Evolutionary conservation across 2,113 vertebrate species (phyloP), one percentile per base, ranked within the genome.

Genomic region (Catagonus wagneri): DNA sequence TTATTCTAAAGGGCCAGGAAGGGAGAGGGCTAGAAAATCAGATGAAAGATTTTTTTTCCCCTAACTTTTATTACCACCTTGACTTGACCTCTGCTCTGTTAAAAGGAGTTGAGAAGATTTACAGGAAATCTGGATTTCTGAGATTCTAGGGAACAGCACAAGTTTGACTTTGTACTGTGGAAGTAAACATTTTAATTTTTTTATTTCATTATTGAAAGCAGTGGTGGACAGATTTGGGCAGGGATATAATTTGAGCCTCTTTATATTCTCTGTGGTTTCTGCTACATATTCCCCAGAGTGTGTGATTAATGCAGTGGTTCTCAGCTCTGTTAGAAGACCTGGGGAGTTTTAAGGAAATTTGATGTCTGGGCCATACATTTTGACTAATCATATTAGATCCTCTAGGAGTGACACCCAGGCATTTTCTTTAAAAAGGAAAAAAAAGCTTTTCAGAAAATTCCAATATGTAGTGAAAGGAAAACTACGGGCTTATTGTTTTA

Each of bases 81-180:
- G 50, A 93, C 63, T 54, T 66, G 52, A 92, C 68, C 83, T 89
- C 94, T 92, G 88, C 89, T 74, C 60, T 90, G 83, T 29, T 66
- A 74, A 93, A 71, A 84, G 44, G 54, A 60, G 13, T 39, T 96
- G 85, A 80, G 81, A 87, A 94, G 66, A 94, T 88, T 96, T 90
- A 92, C 27, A 84, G 89, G 84, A 95, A 96, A 90, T 84, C 36
- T 85, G 66, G 81, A 95, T 96, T 94, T 66, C 94, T 90, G 44
- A 95, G 71, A 93, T 93, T 95, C 88, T 36, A 72, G 84, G 80
- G 71, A 95, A 89, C 12, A 68, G n/a, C 61, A 61, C 78, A 84
- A 66, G 54, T 94, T 68, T 97, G 50, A 85, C 61, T 85, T 79
- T 58, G 54, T 60, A 85, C 50, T 60, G 4, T 13, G 54, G 76